A percentile compares a stretch with the other conserved stretches of the same genome.
phyloP scores from a whole-genome alignment of 2,113 vertebrate genomes.

The Rhinogobius similis region DNA sequence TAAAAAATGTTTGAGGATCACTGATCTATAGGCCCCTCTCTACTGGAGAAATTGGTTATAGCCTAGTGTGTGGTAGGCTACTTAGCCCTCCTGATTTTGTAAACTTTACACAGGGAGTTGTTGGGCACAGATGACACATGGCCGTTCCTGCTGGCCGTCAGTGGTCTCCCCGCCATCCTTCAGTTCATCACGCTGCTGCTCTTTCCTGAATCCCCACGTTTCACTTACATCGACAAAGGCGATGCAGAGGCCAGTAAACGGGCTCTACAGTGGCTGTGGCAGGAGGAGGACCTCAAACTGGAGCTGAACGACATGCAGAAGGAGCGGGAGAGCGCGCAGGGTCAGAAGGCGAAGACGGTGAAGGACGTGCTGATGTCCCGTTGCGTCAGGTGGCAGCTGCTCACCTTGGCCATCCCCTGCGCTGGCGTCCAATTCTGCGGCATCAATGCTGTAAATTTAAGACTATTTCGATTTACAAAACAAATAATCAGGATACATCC shows the following conservation, averaged over 20 bases:
- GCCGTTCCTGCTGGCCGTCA: conserved; percentile 76
- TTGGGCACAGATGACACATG: conserved; percentile 79
- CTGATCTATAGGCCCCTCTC: no score
- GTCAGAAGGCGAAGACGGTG: conserved; percentile 55
- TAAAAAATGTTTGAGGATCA: no score
- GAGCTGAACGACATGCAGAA: conserved; percentile 65
- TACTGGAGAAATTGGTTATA: no score
- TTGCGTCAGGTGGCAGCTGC: conserved; percentile 66
- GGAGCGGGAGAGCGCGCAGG: conserved; percentile 46
- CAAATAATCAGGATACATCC: background rate
- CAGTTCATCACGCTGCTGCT: conserved; percentile 75
- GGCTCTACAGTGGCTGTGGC: conserved; percentile 75
- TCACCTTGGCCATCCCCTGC: conserved; percentile 57
- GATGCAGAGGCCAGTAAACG: conserved; percentile 73
- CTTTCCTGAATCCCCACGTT: conserved; percentile 81
- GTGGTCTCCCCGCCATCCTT: conserved; percentile 77
- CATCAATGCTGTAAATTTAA: conserved; percentile 59
- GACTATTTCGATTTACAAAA: background rate
- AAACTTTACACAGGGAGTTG: conserved; percentile 70
- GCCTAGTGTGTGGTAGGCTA: no score
- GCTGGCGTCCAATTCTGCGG: conserved; percentile 66
- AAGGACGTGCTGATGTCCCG: conserved; percentile 60
- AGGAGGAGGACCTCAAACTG: conserved; percentile 59
- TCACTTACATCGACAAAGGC: conserved; percentile 79
- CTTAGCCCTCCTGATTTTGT: background rate